Conservation (phyloP, 2,888 invertebrate genomes). For the Epiblema foenella region DNA sequence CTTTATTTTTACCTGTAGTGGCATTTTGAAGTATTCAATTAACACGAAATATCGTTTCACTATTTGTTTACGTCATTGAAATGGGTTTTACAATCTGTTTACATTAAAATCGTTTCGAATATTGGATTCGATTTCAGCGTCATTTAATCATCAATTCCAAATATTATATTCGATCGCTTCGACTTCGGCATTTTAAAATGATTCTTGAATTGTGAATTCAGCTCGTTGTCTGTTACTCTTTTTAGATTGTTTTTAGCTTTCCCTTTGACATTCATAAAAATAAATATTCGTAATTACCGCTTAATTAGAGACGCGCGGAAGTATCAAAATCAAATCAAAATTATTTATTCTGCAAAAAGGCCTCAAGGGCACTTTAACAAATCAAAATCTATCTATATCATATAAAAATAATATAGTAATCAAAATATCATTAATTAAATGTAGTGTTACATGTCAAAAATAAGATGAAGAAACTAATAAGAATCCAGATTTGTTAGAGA, state of each 20-base stretch:
- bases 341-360: no score
- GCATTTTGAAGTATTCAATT: slow-evolving; percentile 25
- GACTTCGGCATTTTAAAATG: slow-evolving; percentile 6
- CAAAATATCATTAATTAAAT: no score
- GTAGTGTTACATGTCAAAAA: no score
- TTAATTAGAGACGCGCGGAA: no score
- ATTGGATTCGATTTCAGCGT: slow-evolving; percentile 14
- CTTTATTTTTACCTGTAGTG: background rate
- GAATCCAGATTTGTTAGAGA: no score
- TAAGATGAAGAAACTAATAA: no score
- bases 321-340: no score
- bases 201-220: slow-evolving; percentile 1
- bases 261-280: background rate
- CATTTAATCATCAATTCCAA: slow-evolving; percentile 23
- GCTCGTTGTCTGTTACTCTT: background rate
- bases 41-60: slow-evolving; percentile 18
- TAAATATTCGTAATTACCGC: no score
- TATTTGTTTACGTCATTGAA: slow-evolving; percentile 29
- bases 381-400: no score
- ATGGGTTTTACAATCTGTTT: slow-evolving; percentile 36
- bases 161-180: slow-evolving; percentile 15
- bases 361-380: no score
- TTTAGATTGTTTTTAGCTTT: background rate
- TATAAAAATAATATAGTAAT: no score
- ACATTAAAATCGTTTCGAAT: slow-evolving; percentile 22